phyloP scores from a whole-genome alignment of 2,113 vertebrate genomes.

The Charina bottae region DNA sequence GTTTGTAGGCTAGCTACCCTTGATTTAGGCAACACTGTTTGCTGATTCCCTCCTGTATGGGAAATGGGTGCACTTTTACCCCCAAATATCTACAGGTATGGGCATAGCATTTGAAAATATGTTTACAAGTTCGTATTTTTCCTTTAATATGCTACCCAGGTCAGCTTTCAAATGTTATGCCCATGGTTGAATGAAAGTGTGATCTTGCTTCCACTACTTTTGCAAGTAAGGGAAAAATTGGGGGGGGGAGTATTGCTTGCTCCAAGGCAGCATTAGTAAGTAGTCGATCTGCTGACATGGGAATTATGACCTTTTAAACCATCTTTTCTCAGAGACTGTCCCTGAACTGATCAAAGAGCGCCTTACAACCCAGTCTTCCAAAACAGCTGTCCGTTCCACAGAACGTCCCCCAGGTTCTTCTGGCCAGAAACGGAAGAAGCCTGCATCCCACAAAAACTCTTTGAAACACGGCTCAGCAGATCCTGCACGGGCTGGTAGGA shows the following conservation, averaged over 20 bases:
- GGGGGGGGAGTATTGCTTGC: background rate
- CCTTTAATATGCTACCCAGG: background rate
- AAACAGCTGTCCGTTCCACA: background rate
- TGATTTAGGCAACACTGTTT: background rate
- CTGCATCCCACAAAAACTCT: background rate
- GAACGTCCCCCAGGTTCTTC: background rate
- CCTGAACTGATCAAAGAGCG: slow-evolving; percentile 63
- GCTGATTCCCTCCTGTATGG: background rate
- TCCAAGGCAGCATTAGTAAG: background rate
- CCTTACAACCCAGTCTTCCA: slow-evolving; percentile 9
- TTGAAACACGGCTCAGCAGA: slow-evolving; percentile 20
- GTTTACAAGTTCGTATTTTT: background rate
- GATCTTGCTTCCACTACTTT: background rate
- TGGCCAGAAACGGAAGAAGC: slow-evolving; percentile 38
- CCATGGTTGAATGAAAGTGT: background rate
- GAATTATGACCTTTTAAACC: background rate
- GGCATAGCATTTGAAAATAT: background rate
- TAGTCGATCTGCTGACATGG: background rate
- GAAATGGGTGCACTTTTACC: background rate
- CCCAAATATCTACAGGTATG: background rate
- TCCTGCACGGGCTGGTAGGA: background rate
- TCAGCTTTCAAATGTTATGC: background rate
- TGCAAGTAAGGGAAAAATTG: background rate
- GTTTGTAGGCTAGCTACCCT: background rate
- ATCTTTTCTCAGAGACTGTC: slow-evolving; percentile 66